Base-by-base conservation (phyloP, 2,888 invertebrate species). In the Melanotus villosus region DNA sequence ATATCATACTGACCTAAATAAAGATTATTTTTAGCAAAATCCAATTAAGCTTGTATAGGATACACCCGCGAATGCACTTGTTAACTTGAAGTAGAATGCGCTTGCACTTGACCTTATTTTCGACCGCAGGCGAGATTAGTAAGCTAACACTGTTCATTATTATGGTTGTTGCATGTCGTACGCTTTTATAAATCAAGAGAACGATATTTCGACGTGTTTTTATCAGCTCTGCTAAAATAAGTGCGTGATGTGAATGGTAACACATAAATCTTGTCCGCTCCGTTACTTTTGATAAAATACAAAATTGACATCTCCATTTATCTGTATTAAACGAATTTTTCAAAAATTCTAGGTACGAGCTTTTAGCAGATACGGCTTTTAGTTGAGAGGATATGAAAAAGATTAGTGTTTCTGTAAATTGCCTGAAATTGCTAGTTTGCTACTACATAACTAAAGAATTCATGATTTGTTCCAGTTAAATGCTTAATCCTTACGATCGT, bases 21-120 rank as follows among this genome's bases (percentile, higher is more conserved):
- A 23, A 18, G 34, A 18, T 36, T 65, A 65, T 65, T 65, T 65
- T 65, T 65, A 65, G 64, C 45, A 56, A 57, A 57, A 56, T 65
- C 56, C 64, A 65, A 63, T 63, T 63, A 63, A 21, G 41, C 32
- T 14, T 54, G 43, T 9, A 45, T 45, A 19, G 64, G 45, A 56
- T 56, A 52, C 56, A 65, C 34, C 45, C 30, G 19, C 14, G 14
- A 56, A 56, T 56, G 56, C 56, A 56, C 56, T 56, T 32, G 38
- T 38, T 56, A 56, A 41, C 45, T 23, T 36, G 47, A 19, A 52
- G 62, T 38, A 38, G 41, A 57, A 65, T 36, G 57, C 57, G 57
- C 34, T 54, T 36, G 45, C 23, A 57, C 65, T 65, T 65, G 65
- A 57, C 57, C 65, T 57, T 58, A 30, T 65, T 65, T 38, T 41